Conservation (phyloP, 2,888 invertebrate species). For the Oligia latruncula region DNA sequence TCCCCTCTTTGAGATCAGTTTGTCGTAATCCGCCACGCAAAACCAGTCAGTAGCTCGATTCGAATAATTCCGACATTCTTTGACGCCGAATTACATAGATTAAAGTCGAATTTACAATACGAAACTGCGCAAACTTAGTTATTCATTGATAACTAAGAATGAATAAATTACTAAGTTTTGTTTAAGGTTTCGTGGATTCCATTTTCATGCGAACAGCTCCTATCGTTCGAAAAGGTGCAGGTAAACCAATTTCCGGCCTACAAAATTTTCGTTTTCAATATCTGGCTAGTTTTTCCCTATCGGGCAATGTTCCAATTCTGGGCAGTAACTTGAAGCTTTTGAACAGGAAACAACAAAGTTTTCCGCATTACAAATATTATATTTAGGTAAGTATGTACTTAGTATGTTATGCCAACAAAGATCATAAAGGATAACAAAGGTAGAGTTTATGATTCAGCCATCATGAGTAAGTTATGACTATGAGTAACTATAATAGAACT, state of each 20-base stretch:
- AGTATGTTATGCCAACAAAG: constrained; percentile 32
- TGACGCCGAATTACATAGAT: background rate
- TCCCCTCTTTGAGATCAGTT: background rate
- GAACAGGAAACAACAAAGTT: constrained; percentile 18
- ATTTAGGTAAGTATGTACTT: constrained; percentile 5
- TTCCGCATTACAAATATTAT: constrained; percentile 33
- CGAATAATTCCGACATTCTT: background rate
- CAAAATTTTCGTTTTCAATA: background rate
- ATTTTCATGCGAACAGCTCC: background rate
- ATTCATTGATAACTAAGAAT: background rate
- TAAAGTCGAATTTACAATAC: background rate
- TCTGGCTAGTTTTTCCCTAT: background rate
- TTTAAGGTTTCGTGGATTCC: background rate
- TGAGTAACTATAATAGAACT: constrained; percentile 21
- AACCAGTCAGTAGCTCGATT: background rate
- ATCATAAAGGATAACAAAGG: constrained; percentile 54
- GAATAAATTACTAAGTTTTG: background rate
- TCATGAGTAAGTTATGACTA: constrained; percentile 39
- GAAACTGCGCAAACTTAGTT: background rate
- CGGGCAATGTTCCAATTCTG: constrained; percentile 41
- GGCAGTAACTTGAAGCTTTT: background rate
- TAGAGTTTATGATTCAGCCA: constrained; percentile 47
- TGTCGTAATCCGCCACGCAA: background rate
- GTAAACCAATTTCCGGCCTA: background rate
- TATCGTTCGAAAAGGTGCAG: background rate